These are phyloP conservation scores for Agonopterix subpropinquella DNA, from an alignment of 2,888 invertebrate genomes.

Conservation along the genomic window DNA sequence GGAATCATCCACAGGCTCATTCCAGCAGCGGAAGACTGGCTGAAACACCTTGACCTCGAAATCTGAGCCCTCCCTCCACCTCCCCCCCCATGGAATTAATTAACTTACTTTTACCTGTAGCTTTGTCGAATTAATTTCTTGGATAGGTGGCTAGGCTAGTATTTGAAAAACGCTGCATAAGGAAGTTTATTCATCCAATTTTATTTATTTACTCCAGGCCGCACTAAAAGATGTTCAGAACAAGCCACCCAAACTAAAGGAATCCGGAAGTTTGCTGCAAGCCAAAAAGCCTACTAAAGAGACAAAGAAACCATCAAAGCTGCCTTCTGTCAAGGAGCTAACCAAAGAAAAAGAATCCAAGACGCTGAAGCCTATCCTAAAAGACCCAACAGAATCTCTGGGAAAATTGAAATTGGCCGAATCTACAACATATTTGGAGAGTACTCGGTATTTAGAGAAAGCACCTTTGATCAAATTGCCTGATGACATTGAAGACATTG, in stretches of 20 bases:
- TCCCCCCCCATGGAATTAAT: no score
- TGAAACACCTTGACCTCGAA: no score
- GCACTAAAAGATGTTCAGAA: slow-evolving; percentile 42
- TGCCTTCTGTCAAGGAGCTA: slow-evolving; percentile 38
- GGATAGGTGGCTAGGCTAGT: no score
- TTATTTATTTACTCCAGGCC: slow-evolving; percentile 30
- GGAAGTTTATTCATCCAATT: neutral
- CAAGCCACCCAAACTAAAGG: slow-evolving; percentile 42
- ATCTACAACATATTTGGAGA: slow-evolving; percentile 4
- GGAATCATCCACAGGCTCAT: no score
- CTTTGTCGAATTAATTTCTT: no score
- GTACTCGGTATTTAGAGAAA: neutral
- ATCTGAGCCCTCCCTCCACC: no score
- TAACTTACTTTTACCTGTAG: no score
- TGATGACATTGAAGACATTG: slow-evolving; percentile 81
- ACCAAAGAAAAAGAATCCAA: slow-evolving; percentile 27
- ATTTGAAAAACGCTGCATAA: no score
- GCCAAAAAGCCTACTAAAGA: slow-evolving; percentile 36
- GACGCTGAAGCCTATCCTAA: slow-evolving; percentile 39
- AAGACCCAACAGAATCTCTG: slow-evolving; percentile 50
- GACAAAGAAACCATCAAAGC: slow-evolving; percentile 34
- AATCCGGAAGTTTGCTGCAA: slow-evolving; percentile 28
- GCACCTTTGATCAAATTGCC: slow-evolving; percentile 27
- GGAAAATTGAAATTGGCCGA: slow-evolving; percentile 49
- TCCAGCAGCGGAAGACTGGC: no score